Evolutionary conservation across 1,140 invertebrate genomes (phyloP), one percentile per base, ranked within the genome.

Genomic region (Hyposmocoma kahamanoa): DNA sequence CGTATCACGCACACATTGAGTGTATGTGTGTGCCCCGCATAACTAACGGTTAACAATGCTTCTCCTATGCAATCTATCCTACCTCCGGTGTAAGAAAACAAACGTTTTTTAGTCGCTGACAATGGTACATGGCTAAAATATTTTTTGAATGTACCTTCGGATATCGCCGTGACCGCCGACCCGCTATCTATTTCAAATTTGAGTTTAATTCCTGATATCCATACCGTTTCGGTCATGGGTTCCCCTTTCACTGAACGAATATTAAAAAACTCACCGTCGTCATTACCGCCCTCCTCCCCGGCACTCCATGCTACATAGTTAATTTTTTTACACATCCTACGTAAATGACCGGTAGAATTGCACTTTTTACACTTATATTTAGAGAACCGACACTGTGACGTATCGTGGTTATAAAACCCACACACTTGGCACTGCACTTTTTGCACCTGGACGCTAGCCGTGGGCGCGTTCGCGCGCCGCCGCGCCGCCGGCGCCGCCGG

Each of bases 211-310:
- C 32, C 32, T 13, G 8, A 13, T 8, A 34, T 13, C 8, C 3
- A 10, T n/a, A 34, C 15, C 15, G 32, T 34, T 34, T 34, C 32
- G 5, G 15, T 13, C 32, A 34, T 34, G 4, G 32, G 32, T 34
- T 34, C 32, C n/a, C 32, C 32, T 13, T 34, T 34, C 4, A 34
- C 15, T 4, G 32, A 34, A 4, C 32, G 8, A n/a, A 34, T 34
- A 34, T 34, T 34, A 34, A 10, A 34, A 10, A 34, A 34, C 32
- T 34, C 32, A 34, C 32, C 32, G 13, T 34, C 32, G n/a, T 34
- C 32, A 34, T 34, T 13, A 8, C 8, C 32, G 32, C 32, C 15
- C 32, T 34, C 32, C 4, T 15, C 8, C 15, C 8, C 32, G 4
- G 4, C 13, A 13, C 15, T 5, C n/a, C n/a, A n/a, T 26, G 24